Conservation (phyloP, 1,140 invertebrate genomes). For the Cotesia glomerata region DNA sequence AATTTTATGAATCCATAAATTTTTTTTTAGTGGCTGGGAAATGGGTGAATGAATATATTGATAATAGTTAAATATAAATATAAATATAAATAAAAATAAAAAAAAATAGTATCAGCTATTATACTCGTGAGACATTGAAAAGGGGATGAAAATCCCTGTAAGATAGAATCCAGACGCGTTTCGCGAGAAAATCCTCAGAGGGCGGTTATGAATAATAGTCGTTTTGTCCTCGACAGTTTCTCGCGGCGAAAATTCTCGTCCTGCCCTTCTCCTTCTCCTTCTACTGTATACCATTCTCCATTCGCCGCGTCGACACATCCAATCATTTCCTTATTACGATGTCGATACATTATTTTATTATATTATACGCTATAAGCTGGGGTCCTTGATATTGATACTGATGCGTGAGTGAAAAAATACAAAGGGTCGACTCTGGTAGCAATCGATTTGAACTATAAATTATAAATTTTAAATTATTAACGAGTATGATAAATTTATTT, state of each 20-base stretch:
- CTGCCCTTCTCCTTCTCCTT: slow-evolving; percentile 31
- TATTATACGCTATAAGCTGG: slow-evolving; percentile 19
- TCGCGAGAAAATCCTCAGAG: slow-evolving; percentile 22
- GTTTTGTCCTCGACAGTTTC: not conserved
- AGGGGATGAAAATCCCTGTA: slow-evolving; percentile 4
- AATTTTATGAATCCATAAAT: too few relatives aligned
- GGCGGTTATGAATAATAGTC: slow-evolving; percentile 29
- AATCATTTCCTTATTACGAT: slow-evolving; percentile 62
- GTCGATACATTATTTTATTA: slow-evolving; percentile 59
- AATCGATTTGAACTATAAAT: not conserved
- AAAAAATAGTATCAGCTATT: not conserved
- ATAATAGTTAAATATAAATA: not conserved
- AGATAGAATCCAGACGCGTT: slow-evolving; percentile 24
- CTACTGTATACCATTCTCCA: too few relatives aligned
- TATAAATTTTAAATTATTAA: too few relatives aligned
- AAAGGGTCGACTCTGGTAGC: not conserved
- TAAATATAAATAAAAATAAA: slow-evolving; percentile 1
- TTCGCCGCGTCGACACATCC: slow-evolving; percentile 42
- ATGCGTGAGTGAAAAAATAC: slow-evolving; percentile 22
- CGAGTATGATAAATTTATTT: too few relatives aligned
- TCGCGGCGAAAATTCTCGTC: slow-evolving; percentile 33
- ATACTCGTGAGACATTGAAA: not conserved
- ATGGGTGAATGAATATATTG: not conserved
- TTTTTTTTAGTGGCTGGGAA: too few relatives aligned
- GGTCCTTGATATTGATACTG: not conserved